These are phyloP conservation scores for Cebidichthys violaceus DNA, from an alignment of 2,113 vertebrate species.

Conservation along the genomic window DNA sequence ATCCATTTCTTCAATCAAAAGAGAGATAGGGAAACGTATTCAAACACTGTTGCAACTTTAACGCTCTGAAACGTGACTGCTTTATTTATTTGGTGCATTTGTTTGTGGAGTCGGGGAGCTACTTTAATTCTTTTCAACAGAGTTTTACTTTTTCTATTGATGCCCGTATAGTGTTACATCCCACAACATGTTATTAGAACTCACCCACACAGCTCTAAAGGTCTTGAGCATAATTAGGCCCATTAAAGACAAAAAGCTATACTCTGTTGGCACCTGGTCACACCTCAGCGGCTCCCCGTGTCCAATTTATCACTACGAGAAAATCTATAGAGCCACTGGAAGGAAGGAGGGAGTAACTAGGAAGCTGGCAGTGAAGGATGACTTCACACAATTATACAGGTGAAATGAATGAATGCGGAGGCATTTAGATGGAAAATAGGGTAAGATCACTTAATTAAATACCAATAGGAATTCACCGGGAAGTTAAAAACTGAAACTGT, in stretches of 20 bases:
- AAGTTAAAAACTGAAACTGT: not conserved
- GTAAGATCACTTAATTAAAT: conserved; percentile 55
- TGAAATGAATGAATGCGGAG: conserved; percentile 57
- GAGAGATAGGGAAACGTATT: conserved; percentile 60
- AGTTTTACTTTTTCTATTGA: conserved; percentile 30
- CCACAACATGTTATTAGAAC: conserved; percentile 38
- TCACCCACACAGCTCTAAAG: conserved; percentile 60
- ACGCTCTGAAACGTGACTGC: conserved; percentile 30
- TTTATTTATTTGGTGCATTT: conserved; percentile 17
- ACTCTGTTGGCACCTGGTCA: conserved; percentile 73
- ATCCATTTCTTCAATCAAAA: conserved; percentile 68
- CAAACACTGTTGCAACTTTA: conserved; percentile 59
- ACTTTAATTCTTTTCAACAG: not conserved
- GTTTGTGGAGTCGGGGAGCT: conserved; percentile 2
- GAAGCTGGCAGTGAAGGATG: conserved; percentile 70
- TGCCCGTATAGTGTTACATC: conserved; percentile 17
- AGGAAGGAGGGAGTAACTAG: conserved; percentile 65
- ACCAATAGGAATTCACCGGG: conserved; percentile 1
- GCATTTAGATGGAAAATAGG: conserved; percentile 30
- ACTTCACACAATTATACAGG: conserved; percentile 58
- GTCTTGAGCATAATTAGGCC: conserved; percentile 71
- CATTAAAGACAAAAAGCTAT: conserved; percentile 66
- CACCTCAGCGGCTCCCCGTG: conserved; percentile 66
- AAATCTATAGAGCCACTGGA: conserved; percentile 78
- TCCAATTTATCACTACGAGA: conserved; percentile 80